These are phyloP conservation scores for Trichogramma pretiosum DNA, from an alignment of 1,140 invertebrate genomes.

Conservation along the genomic window DNA sequence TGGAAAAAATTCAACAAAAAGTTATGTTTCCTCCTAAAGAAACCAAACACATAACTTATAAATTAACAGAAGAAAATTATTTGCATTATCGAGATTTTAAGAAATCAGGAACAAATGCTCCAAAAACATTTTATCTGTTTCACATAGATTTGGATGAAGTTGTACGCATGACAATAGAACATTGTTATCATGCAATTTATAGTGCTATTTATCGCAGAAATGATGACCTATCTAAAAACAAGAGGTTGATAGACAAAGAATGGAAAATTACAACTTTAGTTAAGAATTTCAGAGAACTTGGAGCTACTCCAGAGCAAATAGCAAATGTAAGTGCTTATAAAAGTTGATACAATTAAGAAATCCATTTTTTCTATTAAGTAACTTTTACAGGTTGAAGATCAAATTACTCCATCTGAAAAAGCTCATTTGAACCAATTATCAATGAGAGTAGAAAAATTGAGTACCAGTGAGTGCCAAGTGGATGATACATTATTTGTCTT, in stretches of 20 bases:
- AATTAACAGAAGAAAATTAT: constrained; percentile 73
- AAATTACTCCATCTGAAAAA: constrained; percentile 68
- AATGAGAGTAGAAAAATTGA: constrained; percentile 56
- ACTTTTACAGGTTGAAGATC: constrained; percentile 58
- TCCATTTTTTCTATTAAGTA: constrained; percentile 3
- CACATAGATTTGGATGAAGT: constrained; percentile 63
- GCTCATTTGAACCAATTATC: constrained; percentile 59
- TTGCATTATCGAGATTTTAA: constrained; percentile 59
- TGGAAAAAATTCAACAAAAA: constrained; percentile 78
- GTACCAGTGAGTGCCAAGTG: constrained; percentile 57
- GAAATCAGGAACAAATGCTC: constrained; percentile 39
- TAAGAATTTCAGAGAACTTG: constrained; percentile 63
- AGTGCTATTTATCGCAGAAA: constrained; percentile 58
- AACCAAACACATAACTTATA: constrained; percentile 74
- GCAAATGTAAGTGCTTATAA: constrained; percentile 52
- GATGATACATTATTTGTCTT: constrained; percentile 68
- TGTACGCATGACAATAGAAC: constrained; percentile 61
- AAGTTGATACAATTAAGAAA: constrained; percentile 15
- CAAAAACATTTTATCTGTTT: constrained; percentile 68
- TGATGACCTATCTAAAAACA: constrained; percentile 55
- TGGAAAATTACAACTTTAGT: constrained; percentile 72
- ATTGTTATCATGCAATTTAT: constrained; percentile 68
- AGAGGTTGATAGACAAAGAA: constrained; percentile 75
- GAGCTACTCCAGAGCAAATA: constrained; percentile 65
- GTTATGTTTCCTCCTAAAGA: constrained; percentile 86